Percentiles rank a stretch among this genome's conserved stretches.
Conservation (phyloP, 2,797 vertebrate genomes). For the Poecile montanus region DNA sequence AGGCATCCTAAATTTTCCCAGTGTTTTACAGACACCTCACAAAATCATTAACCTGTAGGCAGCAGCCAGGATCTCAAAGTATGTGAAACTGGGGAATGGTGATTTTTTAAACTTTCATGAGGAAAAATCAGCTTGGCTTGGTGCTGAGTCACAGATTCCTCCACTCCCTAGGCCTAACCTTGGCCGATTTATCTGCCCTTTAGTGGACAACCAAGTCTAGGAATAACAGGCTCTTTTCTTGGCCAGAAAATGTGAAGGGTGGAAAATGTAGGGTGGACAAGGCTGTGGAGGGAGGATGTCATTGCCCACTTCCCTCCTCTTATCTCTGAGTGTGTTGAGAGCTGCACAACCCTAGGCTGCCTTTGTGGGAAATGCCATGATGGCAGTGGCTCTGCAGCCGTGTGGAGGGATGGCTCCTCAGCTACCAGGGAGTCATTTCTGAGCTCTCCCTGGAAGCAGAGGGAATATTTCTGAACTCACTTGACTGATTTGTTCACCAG, state of each 20-base stretch:
- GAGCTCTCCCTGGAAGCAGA: background rate
- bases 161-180: background rate
- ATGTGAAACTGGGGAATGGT: fast-evolving
- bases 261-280: background rate
- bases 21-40: background rate
- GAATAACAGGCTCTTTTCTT: background rate
- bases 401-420: background rate
- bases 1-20: background rate
- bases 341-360: background rate
- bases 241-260: background rate
- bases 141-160: background rate
- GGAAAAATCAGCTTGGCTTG: background rate
- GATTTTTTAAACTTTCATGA: background rate
- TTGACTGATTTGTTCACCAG: background rate
- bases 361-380: fast-evolving
- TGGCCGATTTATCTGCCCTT: background rate
- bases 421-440: fast-evolving
- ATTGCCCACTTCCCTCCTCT: background rate
- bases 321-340: background rate
- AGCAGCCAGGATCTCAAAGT: background rate
- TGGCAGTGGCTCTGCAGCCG: fast-evolving
- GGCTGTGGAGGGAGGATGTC: background rate
- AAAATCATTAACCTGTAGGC: background rate
- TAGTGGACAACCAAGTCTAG: background rate
- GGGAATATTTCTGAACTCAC: background rate